Evolutionary conservation across 1,140 invertebrate species (phyloP), one percentile per base, ranked within the genome.

Genomic region (Caenorhabditis latens): DNA sequence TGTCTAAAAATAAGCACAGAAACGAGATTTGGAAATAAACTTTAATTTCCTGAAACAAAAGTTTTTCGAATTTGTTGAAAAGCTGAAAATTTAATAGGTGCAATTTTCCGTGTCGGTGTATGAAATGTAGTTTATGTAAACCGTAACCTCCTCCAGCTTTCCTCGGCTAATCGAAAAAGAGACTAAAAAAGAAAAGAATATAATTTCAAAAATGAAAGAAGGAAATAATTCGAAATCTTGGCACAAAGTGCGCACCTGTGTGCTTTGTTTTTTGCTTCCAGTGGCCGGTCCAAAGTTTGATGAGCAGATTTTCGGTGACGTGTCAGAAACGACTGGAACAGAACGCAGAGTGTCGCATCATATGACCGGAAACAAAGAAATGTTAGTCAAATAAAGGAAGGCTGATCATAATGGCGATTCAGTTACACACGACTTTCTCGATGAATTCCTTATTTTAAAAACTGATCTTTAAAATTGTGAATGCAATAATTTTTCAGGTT

Each of bases 301-400:
- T n/a, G 43, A 79, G 46, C 71, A 79, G 43, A 79, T 79, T 79
- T 79, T 50, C 9, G 6, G 43, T 79, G 71, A 79, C 71, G 71
- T 32, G 32, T 32, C 40, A 79, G 46, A 50, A 50, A 50, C 24
- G 46, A 50, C 71, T 79, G 71, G 71, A 79, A 79, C 71, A 79
- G 61, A 71, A 46, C 61, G 61, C 55, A 58, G 55, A 58, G 50
- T 16, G 57, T 58, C 21, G 43, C 13, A 48, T 50, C 71, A 50
- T 79, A 53, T 79, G 71, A 79, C 46, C 71, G 46, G 71, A 79
- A 79, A 79, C 71, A 48, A 79, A 79, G 46, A 79, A 48, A 50
- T 50, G 9, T 42, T 50, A 79, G n/a, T 79, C 71, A 50, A 79
- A 79, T n/a, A 50, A 79, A 50, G 71, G 46, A 79, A 50, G 67